Conservation (phyloP, 2,888 invertebrate genomes). For the Candidula unifasciata region DNA sequence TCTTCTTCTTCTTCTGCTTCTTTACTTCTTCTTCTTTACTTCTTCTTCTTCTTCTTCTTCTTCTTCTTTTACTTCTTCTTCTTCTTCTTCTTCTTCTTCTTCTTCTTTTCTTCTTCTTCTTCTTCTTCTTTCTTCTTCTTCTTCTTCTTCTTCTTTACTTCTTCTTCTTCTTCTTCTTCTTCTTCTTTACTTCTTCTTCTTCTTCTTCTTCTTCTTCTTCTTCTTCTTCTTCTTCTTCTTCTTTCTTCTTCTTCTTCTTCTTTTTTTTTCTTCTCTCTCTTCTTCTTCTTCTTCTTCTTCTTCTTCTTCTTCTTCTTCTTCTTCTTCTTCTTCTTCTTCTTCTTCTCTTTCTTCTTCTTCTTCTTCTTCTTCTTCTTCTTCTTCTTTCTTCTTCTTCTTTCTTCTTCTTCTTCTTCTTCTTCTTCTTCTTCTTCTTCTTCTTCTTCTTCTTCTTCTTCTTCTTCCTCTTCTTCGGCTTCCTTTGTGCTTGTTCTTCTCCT, state of each 20-base stretch:
- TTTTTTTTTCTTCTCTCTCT: too few relatives aligned
- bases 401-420: background rate
- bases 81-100: background rate
- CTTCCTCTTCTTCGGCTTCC: too few relatives aligned
- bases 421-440: background rate
- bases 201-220: background rate
- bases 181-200: background rate
- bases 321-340: too few relatives aligned
- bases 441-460: background rate
- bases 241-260: too few relatives aligned
- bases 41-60: background rate
- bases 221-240: too few relatives aligned
- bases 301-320: too few relatives aligned
- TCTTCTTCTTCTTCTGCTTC: background rate
- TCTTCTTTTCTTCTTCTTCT: background rate
- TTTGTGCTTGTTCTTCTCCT: background rate
- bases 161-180: too few relatives aligned
- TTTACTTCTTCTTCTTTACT: background rate
- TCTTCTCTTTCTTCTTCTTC: too few relatives aligned
- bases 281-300: too few relatives aligned
- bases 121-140: background rate
- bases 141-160: background rate
- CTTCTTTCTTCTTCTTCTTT: background rate
- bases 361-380: too few relatives aligned
- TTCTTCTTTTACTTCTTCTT: too few relatives aligned